These are phyloP conservation scores for Aphrocallistes beatrix DNA, from an alignment of 37 sponge, comb jelly and placozoan species.

Conservation along the genomic window DNA sequence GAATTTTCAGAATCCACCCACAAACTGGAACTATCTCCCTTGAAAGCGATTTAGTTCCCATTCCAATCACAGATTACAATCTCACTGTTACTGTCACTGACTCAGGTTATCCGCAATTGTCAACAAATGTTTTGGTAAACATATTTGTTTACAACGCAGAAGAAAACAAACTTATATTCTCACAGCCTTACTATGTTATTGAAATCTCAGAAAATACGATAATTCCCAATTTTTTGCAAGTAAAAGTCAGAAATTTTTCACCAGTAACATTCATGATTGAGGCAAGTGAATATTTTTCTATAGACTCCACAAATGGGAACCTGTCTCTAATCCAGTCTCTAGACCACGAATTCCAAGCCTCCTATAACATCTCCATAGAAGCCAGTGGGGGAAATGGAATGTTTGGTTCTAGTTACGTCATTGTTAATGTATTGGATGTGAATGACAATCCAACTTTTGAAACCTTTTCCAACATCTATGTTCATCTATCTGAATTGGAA, in stretches of 20 bases:
- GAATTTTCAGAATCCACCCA: not conserved
- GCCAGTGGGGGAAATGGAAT: not conserved
- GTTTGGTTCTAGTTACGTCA: conserved; percentile 25
- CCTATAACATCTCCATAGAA: not conserved
- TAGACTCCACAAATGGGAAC: not conserved
- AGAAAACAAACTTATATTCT: not conserved
- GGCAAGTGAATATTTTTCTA: not conserved
- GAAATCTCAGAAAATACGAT: not conserved
- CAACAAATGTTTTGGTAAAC: not conserved
- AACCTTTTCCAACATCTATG: conserved; percentile 17
- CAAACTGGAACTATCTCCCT: not conserved
- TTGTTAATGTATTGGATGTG: conserved; percentile 29
- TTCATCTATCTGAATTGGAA: conserved; percentile 23
- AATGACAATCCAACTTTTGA: conserved; percentile 40
- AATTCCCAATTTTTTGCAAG: not conserved
- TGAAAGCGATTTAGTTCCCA: not conserved
- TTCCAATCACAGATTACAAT: not conserved
- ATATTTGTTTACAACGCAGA: not conserved
- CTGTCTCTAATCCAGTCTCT: not conserved
- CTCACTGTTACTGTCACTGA: not conserved
- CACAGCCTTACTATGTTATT: not conserved
- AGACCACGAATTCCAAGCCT: not conserved
- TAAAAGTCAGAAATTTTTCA: not conserved
- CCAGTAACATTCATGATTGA: not conserved
- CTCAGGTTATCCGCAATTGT: not conserved